Percentiles rank a stretch among this genome's conserved stretches.
Conservation (phyloP, 2,113 vertebrate genomes). For the Vicugna pacos region DNA sequence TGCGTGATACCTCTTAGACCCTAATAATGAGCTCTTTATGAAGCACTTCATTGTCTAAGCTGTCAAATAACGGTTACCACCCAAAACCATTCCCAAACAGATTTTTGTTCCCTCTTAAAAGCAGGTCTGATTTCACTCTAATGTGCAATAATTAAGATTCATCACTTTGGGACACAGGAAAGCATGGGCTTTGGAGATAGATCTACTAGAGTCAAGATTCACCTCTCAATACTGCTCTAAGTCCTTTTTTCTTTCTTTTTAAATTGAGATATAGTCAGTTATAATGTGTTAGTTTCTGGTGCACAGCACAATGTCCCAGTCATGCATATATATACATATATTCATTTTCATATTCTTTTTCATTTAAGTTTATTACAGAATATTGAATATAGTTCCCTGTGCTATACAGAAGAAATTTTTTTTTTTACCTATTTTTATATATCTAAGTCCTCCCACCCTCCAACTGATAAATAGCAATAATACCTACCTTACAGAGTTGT, state of each 20-base stretch:
- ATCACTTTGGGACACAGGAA: constrained; percentile 1
- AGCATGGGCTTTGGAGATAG: neutral
- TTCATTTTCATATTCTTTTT: too few species aligned
- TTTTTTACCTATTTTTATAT: too few species aligned
- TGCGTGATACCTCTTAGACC: neutral
- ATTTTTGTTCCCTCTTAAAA: neutral
- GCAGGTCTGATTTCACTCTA: neutral
- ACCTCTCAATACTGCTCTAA: neutral
- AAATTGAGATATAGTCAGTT: too few species aligned
- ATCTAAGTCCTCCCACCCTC: too few species aligned
- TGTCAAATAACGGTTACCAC: neutral
- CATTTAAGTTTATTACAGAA: too few species aligned
- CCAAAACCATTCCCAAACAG: neutral
- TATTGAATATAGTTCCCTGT: too few species aligned
- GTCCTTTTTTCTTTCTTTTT: neutral
- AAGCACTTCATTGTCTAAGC: neutral
- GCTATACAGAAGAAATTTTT: too few species aligned
- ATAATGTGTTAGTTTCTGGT: too few species aligned
- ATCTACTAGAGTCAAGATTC: neutral
- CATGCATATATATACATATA: too few species aligned
- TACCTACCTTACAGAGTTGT: neutral
- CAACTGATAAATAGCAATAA: neutral
- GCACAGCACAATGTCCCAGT: too few species aligned
- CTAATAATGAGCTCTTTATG: neutral
- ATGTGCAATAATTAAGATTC: neutral